Conservation (phyloP, 2,113 vertebrate genomes). For the Myotis davidii region DNA sequence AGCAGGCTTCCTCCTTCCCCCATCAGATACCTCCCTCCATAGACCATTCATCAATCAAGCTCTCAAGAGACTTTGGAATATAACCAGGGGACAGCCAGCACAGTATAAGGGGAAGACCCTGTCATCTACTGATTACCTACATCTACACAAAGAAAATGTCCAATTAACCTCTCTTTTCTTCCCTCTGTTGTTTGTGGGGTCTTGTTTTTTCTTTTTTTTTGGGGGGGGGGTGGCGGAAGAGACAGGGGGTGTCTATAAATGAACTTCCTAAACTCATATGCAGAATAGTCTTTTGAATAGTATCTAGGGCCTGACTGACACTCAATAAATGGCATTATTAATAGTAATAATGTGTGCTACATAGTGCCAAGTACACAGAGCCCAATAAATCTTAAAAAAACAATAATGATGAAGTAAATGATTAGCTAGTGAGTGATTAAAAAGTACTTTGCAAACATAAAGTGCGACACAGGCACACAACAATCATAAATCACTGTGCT, state of each 20-base stretch:
- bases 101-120: neutral
- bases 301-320: slow-evolving; percentile 22
- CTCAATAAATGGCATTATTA: slow-evolving; percentile 59
- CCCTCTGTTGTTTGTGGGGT: no score
- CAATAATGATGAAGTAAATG: slow-evolving; percentile 58
- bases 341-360: slow-evolving; percentile 47
- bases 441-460: slow-evolving; percentile 51
- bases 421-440: slow-evolving; percentile 70
- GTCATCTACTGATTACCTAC: neutral
- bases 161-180: neutral
- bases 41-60: slow-evolving; percentile 19
- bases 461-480: slow-evolving; percentile 35
- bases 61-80: slow-evolving; percentile 12
- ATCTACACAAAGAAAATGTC: slow-evolving; percentile 26
- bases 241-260: neutral
- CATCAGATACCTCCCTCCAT: slow-evolving; percentile 19
- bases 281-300: slow-evolving; percentile 36
- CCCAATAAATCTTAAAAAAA: slow-evolving; percentile 70
- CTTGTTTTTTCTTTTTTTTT: neutral
- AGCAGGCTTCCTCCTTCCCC: slow-evolving; percentile 50
- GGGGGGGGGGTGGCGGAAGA: no score
- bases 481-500: slow-evolving; percentile 43
- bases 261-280: slow-evolving; percentile 42
- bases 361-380: slow-evolving; percentile 46
- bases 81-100: neutral